Evolutionary conservation across 1,140 invertebrate species (phyloP), one percentile per base, ranked within the genome.

Genomic region (Hylyphantes graminicola): DNA sequence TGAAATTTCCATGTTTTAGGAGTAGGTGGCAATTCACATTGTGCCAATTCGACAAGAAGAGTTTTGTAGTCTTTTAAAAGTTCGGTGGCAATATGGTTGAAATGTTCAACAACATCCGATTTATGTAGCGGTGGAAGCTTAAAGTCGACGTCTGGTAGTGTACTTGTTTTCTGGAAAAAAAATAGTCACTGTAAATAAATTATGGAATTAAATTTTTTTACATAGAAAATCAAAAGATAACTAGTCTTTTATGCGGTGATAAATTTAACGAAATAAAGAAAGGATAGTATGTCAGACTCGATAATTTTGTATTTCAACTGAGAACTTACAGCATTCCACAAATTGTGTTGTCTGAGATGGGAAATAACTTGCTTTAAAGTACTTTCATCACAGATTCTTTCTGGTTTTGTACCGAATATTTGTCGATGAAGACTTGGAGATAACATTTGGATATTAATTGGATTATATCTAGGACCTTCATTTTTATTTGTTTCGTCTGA

Each of bases 21-120:
- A 76, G 90, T 88, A 59, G 90, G 83, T 10, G 94, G 93, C 65
- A 94, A 88, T n/a, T 88, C 50, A 72, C 87, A 86, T 5, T 88
- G 87, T 12, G 94, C 88, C 9, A 96, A 89, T 7, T 91, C 86
- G 55, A 92, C 87, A 51, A 96, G 88, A 35, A 96, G 89, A 5
- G 90, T 87, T 87, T 92, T 90, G 89, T 98, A 99, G 0, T 93
- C 92, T 55, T 91, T 89, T 83, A 92, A 90, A 89, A 98, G 96
- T 79, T 93, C 89, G 82, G 92, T 90, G 12, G 94, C 96, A 87
- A 98, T 95, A 74, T 93, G 93, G 70, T 92, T 90, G 90, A 98
- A 98, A 91, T 99, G 97, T 88, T 97, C 93, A 87, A 95, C 93
- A 79, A 99, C 92, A 90, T 95, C 92, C 12, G 91, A 89, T 0